phyloP scores from a whole-genome alignment of 1,140 invertebrate species.

The Portunus trituberculatus region DNA sequence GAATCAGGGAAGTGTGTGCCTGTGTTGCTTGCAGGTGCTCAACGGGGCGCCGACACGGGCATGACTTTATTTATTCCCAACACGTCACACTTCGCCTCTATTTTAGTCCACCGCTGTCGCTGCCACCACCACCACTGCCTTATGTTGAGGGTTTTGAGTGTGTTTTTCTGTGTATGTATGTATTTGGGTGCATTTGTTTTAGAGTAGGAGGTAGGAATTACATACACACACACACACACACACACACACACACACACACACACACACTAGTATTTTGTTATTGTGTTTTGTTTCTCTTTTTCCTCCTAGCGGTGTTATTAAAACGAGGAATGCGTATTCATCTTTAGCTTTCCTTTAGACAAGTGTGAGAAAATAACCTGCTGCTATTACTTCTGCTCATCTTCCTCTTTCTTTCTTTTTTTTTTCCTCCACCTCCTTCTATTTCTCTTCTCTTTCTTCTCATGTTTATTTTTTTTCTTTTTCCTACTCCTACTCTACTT shows the following conservation, averaged over 20 bases:
- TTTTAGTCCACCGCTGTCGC: not conserved
- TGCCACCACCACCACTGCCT: too few species aligned
- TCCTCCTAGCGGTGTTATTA: not conserved
- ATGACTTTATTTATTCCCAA: not conserved
- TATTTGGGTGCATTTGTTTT: not conserved
- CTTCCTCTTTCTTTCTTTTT: not conserved
- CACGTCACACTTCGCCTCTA: not conserved
- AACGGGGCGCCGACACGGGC: not conserved
- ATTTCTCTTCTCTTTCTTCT: too few species aligned
- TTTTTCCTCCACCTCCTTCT: not conserved
- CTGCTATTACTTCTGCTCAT: not conserved
- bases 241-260: not conserved
- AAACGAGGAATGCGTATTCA: not conserved
- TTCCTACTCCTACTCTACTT: not conserved
- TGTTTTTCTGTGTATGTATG: not conserved
- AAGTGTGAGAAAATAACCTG: not conserved
- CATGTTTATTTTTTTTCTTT: not conserved
- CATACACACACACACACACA: conserved; percentile 9
- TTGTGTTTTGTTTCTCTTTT: not conserved
- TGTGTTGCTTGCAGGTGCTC: not conserved
- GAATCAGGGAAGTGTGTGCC: not conserved
- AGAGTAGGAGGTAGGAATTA: not conserved
- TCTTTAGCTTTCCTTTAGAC: not conserved
- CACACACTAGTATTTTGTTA: too few species aligned
- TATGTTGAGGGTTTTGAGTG: not conserved